Evolutionary conservation across 35 echinoderm and acorn worm species (phyloP), one percentile per base, ranked within the genome.

Genomic region (Lytechinus variegatus): DNA sequence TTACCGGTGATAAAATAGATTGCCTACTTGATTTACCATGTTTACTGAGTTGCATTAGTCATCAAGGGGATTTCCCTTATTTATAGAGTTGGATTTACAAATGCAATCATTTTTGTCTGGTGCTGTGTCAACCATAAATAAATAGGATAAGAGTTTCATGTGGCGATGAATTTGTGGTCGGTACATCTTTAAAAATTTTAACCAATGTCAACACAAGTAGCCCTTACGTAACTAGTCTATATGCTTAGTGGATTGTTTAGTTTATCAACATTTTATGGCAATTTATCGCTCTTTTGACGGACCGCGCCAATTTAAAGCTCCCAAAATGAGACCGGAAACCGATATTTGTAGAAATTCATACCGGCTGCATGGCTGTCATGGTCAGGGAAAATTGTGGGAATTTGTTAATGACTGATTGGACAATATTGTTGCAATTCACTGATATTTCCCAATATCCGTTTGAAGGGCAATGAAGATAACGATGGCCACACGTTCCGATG

Each of bases 401-500:
- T 24, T 79, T 79, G 66, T 79, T 79, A 79, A 79, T 79, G 21
- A 60, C 10, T 60, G 57, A 79, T 79, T 79, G 66, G 66, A 24
- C 66, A 79, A 24, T 79, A 79, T 79, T 79, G 66, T 79, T 79
- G 66, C 66, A 79, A 79, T 58, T 79, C 66, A 24, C 21, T 71
- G 66, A n/a, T 16, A 79, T 79, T 79, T 79, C 66, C 66, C n/a
- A 79, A 79, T 79, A 79, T 79, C 66, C 66, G 66, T 79, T 79
- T 79, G 7, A 79, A 24, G n/a, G 66, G n/a, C 66, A 79, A 79
- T 24, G 8, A 24, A 0, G 66, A 79, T n/a, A 79, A 19, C 66
- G 12, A 24, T 79, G 66, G 4, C 14, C 5, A 16, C 8, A 1
- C 12, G 66, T 79, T 7, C 4, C 21, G 14, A 79, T 79, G 66